phyloP scores from a whole-genome alignment of 1,140 invertebrate species.

The Plodia interpunctella region DNA sequence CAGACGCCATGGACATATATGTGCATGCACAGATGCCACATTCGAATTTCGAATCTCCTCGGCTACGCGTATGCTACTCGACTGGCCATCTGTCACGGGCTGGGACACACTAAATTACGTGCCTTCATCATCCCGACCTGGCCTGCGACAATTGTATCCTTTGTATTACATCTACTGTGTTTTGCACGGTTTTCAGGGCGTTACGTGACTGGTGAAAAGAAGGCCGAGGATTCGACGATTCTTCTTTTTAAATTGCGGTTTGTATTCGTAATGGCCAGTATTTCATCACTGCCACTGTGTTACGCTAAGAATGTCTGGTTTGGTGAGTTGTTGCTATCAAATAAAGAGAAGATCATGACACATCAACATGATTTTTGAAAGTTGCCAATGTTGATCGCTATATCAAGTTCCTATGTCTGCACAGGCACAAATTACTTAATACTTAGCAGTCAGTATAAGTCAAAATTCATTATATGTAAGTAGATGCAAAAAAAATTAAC shows the following conservation, averaged over 20 bases:
- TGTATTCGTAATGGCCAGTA: too few species aligned
- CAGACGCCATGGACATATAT: too few species aligned
- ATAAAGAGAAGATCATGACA: too few species aligned
- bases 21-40: neutral
- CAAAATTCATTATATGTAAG: too few species aligned
- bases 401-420: too few species aligned
- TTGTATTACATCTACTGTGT: neutral
- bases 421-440: too few species aligned
- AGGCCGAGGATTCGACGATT: neutral
- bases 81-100: constrained; percentile 50
- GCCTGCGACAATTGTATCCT: constrained; percentile 23
- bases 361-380: too few species aligned
- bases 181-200: neutral
- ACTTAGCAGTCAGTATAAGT: too few species aligned
- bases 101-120: constrained; percentile 52
- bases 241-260: too few species aligned
- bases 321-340: too few species aligned
- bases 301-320: neutral
- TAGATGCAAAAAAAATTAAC: too few species aligned
- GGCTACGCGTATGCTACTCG: constrained; percentile 23
- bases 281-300: neutral
- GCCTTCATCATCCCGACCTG: constrained; percentile 50
- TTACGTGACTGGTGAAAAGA: neutral
- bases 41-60: neutral
- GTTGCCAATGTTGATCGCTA: too few species aligned